phyloP scores from a whole-genome alignment of 2,888 invertebrate species.

The Hydrotaea cyrtoneurina region DNA sequence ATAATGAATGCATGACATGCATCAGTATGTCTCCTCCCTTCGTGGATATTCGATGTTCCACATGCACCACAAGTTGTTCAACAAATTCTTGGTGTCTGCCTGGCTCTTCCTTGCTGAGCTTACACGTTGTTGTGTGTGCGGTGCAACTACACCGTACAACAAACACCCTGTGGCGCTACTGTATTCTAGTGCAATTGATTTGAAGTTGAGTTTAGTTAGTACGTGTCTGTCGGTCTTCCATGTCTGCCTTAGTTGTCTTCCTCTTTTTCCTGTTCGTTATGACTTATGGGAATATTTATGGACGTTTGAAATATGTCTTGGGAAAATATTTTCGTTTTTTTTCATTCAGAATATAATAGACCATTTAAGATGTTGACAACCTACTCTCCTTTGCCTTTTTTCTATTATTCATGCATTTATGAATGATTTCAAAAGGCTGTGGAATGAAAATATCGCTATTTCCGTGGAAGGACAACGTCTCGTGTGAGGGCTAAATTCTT shows the following conservation, averaged over 20 bases:
- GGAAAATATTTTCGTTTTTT: constrained; percentile 13
- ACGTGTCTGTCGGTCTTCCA: constrained; percentile 1
- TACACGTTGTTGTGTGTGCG: background rate
- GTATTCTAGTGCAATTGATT: background rate
- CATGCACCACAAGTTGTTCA: too few relatives aligned
- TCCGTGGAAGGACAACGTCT: too few relatives aligned
- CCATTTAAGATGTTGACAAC: background rate
- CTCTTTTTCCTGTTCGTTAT: constrained; percentile 23
- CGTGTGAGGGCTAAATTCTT: too few relatives aligned
- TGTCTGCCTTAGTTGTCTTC: background rate
- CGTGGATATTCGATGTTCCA: background rate
- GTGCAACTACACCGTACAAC: background rate
- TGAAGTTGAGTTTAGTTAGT: background rate
- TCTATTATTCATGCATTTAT: too few relatives aligned
- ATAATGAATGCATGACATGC: background rate
- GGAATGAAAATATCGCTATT: too few relatives aligned
- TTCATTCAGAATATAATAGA: background rate
- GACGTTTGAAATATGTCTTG: constrained; percentile 4
- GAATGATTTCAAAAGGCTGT: too few relatives aligned
- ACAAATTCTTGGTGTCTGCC: too few relatives aligned
- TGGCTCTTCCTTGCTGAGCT: too few relatives aligned
- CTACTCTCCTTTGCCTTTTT: too few relatives aligned
- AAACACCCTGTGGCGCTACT: constrained; percentile 28
- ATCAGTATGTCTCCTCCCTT: background rate
- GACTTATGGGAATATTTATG: constrained; percentile 14